Evolutionary conservation across 2,888 invertebrate genomes (phyloP), one percentile per base, ranked within the genome.

Genomic region (Dichetophora obliterata): DNA sequence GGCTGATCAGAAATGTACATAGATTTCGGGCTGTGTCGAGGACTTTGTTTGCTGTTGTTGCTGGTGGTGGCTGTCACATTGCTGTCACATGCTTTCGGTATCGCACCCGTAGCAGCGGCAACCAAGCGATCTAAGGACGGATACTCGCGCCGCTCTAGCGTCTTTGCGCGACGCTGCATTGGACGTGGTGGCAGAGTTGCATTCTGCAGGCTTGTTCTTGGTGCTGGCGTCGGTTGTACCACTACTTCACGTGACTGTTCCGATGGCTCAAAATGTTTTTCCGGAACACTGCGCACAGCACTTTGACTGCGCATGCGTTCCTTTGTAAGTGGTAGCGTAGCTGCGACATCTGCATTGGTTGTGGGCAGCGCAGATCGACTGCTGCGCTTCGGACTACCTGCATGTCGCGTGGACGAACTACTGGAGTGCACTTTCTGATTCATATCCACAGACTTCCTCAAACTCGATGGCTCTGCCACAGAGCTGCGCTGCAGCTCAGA

Each of bases 401-500:
- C 24, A 74, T 54, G 54, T 66, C 75, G 48, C 59, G 74, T 1
- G 19, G 54, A 3, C 34, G 16, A 48, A 16, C 43, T 24, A 19
- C 34, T 70, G 3, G 27, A 71, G 31, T 75, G 75, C 16, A 69
- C 50, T 19, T 65, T 66, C 43, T 78, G 59, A 27, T 3, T 14
- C 31, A 52, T n/a, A 34, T 78, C 50, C 11, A 14, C 16, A 48
- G 19, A 11, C 14, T 59, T 59, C 24, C 27, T 59, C 57, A 27
- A 19, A 22, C 24, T 22, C 9, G 57, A 43, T 11, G 68, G n/a
- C 37, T 14, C 31, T 63, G 63, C 34, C n/a, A 84, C 85, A 75
- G 83, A 82, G 76, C 85, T 86, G 43, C 88, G 83, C 77, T 88
- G 87, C 84, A 87, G 83, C 77, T 88, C 88, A 0, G 89, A 87